Base-by-base conservation (phyloP, 2,113 vertebrate genomes). In the Oenanthe melanoleuca region DNA sequence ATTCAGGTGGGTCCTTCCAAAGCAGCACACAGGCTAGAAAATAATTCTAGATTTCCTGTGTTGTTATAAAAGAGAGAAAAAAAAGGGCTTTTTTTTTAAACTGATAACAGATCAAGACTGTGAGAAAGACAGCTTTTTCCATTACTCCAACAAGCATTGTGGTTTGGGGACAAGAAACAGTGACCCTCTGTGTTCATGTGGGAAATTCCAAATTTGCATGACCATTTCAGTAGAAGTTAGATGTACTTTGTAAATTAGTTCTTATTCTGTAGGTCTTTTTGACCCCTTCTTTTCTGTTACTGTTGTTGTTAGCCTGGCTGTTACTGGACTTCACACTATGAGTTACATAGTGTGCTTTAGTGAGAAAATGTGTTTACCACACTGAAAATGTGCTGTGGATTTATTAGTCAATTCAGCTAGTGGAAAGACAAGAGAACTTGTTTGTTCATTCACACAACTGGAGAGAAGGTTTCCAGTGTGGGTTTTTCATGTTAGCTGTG, bases 401-500 rank as follows among this genome's bases (percentile, higher is more conserved):
- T 81, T 83, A 84, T 73, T 79, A 84, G 89, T 34, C 86, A 60
- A 75, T 75, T 84, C 0, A 19, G 40, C 53, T 57, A 64, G 78
- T 60, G 75, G 56, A 92, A 94, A 93, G 75, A 93, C 56, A 87
- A 67, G 75, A 90, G 24, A 72, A 63, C 64, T 83, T 94, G 92
- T 95, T 95, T 94, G 82, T 93, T 63, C 40, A 47, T 71, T 78
- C 67, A 84, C 47, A 78, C 52, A 90, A 60, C 60, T 28, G 14
- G 40, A 88, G n/a, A 96, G 75, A 21, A 64, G 74, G 49, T 84
- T 94, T 92, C 72, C 85, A 92, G 0, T 75, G 86, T 71, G 72
- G 71, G 57, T 83, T 95, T 91, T 79, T 86, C 24, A 33, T 53
- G 40, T 70, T 53, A 84, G 49, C 75, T 92, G 44, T 52, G 89